These are phyloP conservation scores for Callospermophilus lateralis DNA, from an alignment of 2,113 vertebrate genomes.

Conservation along the genomic window DNA sequence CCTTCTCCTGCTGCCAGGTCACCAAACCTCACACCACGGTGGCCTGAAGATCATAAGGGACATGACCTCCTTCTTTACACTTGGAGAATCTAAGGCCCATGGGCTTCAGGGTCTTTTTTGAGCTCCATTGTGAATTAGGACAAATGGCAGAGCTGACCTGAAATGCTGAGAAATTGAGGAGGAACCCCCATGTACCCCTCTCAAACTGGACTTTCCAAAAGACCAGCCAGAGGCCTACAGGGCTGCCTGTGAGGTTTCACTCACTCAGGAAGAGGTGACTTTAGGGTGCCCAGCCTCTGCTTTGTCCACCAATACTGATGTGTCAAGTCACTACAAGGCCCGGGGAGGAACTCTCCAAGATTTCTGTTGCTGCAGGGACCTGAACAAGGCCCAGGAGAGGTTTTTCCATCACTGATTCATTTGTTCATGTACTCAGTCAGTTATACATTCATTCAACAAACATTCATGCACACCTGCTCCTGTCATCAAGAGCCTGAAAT, in stretches of 20 bases:
- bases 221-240: not conserved
- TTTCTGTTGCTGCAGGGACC: not conserved
- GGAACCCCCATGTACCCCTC: not conserved
- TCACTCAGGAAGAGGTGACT: not conserved
- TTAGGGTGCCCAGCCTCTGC: not conserved
- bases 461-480: no score
- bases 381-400: not conserved
- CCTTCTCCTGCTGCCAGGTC: not conserved
- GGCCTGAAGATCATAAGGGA: not conserved
- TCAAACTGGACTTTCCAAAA: not conserved
- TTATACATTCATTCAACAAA: not conserved
- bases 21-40: rapidly evolving
- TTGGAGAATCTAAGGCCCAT: not conserved
- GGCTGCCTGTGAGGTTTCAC: not conserved
- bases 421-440: not conserved
- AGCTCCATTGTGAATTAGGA: not conserved
- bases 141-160: not conserved
- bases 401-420: not conserved
- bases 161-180: not conserved
- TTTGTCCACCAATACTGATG: not conserved
- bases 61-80: not conserved
- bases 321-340: not conserved
- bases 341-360: not conserved
- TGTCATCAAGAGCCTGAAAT: not conserved
- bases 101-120: not conserved